These are phyloP conservation scores for Tachuris rubrigastra DNA, from an alignment of 2,113 vertebrate species.

Conservation along the genomic window DNA sequence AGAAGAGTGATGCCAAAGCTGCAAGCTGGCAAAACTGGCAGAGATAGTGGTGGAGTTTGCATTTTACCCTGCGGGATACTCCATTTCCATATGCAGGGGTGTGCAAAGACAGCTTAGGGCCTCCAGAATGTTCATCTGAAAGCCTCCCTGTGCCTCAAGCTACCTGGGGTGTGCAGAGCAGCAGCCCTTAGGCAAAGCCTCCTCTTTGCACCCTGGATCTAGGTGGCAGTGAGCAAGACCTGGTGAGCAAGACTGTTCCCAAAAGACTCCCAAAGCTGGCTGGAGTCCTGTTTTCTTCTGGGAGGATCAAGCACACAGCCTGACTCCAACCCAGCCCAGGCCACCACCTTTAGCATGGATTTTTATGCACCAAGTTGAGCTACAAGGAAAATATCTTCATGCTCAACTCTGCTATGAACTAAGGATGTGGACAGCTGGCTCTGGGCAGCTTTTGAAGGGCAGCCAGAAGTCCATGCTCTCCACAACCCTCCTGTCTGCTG, in stretches of 20 bases:
- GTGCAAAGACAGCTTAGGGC: neutral
- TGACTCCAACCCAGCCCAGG: neutral
- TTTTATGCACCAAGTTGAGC: neutral
- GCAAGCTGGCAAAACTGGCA: fast-evolving
- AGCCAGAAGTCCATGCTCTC: neutral
- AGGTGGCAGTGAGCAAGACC: neutral
- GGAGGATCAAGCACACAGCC: neutral
- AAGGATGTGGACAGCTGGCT: neutral
- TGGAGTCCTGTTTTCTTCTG: neutral
- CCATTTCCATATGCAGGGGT: neutral
- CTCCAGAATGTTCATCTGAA: neutral
- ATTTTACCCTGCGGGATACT: neutral
- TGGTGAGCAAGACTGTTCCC: neutral
- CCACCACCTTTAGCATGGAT: neutral
- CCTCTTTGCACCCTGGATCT: neutral
- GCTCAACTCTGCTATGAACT: neutral
- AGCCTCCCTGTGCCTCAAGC: neutral
- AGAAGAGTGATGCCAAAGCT: neutral
- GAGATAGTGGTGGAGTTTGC: neutral
- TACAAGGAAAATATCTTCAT: neutral
- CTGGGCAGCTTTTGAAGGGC: neutral
- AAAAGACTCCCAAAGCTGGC: neutral
- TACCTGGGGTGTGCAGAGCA: neutral
- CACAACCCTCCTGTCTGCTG: neutral
- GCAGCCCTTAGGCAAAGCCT: neutral